phyloP scores from a whole-genome alignment of 2,888 invertebrate genomes.

The Trachelus troglodyta region DNA sequence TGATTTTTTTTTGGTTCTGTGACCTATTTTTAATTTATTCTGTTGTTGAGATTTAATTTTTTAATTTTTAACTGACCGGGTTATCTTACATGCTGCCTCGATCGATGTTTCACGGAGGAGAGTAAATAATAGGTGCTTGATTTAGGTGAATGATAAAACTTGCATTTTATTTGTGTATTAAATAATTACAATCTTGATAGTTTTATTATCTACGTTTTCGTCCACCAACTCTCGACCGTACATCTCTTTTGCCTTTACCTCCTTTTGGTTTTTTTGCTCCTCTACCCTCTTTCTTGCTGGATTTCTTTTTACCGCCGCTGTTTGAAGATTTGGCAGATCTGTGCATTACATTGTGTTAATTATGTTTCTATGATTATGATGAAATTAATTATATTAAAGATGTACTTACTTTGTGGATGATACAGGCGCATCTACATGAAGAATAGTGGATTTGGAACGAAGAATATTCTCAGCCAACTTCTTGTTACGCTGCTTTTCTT shows the following conservation, averaged over 20 bases:
- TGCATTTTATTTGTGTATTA: not conserved
- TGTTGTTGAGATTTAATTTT: not conserved
- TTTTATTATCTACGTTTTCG: constrained; percentile 75
- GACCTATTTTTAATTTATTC: not conserved
- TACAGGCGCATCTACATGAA: constrained; percentile 6
- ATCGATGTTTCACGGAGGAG: not conserved
- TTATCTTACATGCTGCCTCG: not conserved
- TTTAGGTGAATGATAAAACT: constrained; percentile 10
- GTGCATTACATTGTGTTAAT: not conserved
- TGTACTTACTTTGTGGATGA: constrained; percentile 26
- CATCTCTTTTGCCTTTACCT: constrained; percentile 77
- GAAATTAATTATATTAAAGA: not conserved
- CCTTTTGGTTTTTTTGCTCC: constrained; percentile 74
- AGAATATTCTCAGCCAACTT: constrained; percentile 74
- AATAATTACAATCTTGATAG: not conserved
- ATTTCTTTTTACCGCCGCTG: constrained; percentile 27
- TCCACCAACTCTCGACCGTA: constrained; percentile 75
- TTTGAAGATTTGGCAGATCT: not conserved
- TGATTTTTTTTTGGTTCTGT: not conserved
- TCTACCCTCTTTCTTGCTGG: constrained; percentile 36
- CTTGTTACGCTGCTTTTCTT: constrained; percentile 78
- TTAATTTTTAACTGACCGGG: not conserved
- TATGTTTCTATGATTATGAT: not conserved
- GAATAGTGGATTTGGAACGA: not conserved
- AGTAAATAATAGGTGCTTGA: constrained; percentile 7